A percentile compares a stretch with the other conserved stretches of the same genome.
Evolutionary conservation across 2,888 invertebrate species (phyloP).

Genomic region (Petrolisthes cinctipes): DNA sequence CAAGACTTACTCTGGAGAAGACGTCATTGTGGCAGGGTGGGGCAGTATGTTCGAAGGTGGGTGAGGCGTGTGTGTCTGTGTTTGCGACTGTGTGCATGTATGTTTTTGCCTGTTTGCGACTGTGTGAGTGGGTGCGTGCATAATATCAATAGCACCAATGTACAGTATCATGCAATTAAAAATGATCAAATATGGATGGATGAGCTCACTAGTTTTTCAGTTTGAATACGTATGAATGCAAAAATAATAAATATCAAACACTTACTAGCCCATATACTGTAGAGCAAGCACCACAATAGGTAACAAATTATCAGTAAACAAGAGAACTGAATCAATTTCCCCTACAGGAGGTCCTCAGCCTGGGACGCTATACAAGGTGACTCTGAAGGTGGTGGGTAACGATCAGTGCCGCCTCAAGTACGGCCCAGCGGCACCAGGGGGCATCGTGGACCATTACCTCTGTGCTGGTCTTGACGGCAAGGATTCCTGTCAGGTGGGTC

Average conservation of each 20-base stretch:
- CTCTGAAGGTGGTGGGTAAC: constrained; percentile 66
- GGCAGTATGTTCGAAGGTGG: constrained; percentile 65
- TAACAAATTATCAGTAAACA: too few relatives aligned
- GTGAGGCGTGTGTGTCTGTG: not conserved
- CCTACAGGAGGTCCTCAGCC: constrained; percentile 62
- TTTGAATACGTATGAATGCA: too few relatives aligned
- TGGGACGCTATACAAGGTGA: constrained; percentile 58
- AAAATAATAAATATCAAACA: too few relatives aligned
- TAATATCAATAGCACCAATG: too few relatives aligned
- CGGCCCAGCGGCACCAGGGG: constrained; percentile 77
- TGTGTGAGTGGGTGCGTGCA: not conserved
- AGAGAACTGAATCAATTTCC: too few relatives aligned
- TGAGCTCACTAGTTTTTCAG: too few relatives aligned
- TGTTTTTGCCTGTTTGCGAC: not conserved
- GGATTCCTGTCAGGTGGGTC: constrained; percentile 89
- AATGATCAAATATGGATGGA: too few relatives aligned
- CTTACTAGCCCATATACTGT: too few relatives aligned
- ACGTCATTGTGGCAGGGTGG: constrained; percentile 66
- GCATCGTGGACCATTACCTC: constrained; percentile 88
- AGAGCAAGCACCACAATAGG: too few relatives aligned
- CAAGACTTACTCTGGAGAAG: constrained; percentile 37
- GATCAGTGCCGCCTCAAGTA: constrained; percentile 64
- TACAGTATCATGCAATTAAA: too few relatives aligned
- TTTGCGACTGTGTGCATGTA: not conserved
- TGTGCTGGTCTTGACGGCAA: constrained; percentile 87